These are phyloP conservation scores for Psittacula derbiana DNA, from an alignment of 2,797 vertebrate species.

Conservation along the genomic window DNA sequence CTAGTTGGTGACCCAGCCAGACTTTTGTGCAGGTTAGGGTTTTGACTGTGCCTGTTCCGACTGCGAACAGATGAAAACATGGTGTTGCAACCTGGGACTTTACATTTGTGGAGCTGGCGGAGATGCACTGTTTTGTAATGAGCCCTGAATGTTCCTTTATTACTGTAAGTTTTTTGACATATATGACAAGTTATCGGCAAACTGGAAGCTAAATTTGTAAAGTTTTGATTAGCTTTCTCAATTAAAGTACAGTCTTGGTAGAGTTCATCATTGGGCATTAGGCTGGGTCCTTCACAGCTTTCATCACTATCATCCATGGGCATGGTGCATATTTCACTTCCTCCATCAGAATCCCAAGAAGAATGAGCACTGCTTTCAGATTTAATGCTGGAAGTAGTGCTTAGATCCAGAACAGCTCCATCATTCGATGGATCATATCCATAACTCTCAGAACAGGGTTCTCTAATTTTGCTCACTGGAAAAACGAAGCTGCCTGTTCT, in stretches of 20 bases:
- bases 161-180: constrained; percentile 96
- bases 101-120: constrained; percentile 93
- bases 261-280: constrained; percentile 73
- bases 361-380: constrained; percentile 82
- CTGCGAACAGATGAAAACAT: constrained; percentile 96
- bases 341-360: constrained; percentile 93
- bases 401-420: constrained; percentile 90
- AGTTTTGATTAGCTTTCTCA: constrained; percentile 77
- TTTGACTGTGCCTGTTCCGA: constrained; percentile 95
- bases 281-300: constrained; percentile 81
- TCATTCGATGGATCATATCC: constrained; percentile 75
- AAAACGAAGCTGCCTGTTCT: constrained; percentile 89
- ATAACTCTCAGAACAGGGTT: constrained; percentile 71
- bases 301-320: constrained; percentile 88
- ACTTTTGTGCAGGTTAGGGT: constrained; percentile 96
- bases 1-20: constrained; percentile 72
- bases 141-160: constrained; percentile 95
- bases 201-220: constrained; percentile 72
- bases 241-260: constrained; percentile 72
- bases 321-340: constrained; percentile 83
- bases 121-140: constrained; percentile 98
- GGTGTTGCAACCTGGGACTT: constrained; percentile 91
- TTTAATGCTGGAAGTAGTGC: constrained; percentile 84
- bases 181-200: constrained; percentile 92
- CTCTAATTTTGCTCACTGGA: constrained; percentile 84